phyloP scores from a whole-genome alignment of 1,140 invertebrate genomes.

The Delia radicum region DNA sequence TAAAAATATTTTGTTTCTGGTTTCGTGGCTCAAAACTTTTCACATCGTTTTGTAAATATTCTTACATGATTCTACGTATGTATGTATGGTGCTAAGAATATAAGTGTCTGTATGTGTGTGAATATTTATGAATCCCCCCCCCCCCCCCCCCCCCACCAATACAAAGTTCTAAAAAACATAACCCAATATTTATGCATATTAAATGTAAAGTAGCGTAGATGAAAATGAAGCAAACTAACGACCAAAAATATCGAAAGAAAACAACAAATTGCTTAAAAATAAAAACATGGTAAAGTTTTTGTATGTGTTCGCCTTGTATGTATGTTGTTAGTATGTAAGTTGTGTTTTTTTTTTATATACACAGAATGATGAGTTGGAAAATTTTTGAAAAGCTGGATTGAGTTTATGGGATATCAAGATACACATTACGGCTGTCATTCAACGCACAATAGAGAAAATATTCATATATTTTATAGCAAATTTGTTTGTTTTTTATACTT shows the following conservation, averaged over 20 bases:
- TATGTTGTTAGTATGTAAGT: neutral
- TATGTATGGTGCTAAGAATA: neutral
- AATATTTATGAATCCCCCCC: neutral
- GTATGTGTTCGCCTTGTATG: neutral
- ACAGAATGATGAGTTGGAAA: neutral
- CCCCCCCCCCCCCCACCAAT: neutral
- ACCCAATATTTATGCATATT: neutral
- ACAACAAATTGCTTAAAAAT: neutral
- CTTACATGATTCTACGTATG: neutral
- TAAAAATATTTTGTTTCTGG: too few relatives aligned
- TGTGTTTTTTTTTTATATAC: neutral
- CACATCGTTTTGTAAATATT: neutral
- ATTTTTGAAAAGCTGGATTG: neutral
- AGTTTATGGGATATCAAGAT: neutral
- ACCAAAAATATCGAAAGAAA: neutral
- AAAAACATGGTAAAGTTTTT: neutral
- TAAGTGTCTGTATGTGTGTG: neutral
- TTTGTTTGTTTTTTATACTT: too few relatives aligned
- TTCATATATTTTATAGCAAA: neutral
- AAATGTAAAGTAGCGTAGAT: neutral
- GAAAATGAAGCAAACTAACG: neutral
- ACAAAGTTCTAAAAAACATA: neutral
- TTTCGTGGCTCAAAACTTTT: neutral
- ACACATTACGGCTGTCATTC: neutral
- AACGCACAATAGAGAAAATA: neutral